Evolutionary conservation across 1,140 invertebrate genomes (phyloP).

Genomic region (Aphelinus certus): DNA sequence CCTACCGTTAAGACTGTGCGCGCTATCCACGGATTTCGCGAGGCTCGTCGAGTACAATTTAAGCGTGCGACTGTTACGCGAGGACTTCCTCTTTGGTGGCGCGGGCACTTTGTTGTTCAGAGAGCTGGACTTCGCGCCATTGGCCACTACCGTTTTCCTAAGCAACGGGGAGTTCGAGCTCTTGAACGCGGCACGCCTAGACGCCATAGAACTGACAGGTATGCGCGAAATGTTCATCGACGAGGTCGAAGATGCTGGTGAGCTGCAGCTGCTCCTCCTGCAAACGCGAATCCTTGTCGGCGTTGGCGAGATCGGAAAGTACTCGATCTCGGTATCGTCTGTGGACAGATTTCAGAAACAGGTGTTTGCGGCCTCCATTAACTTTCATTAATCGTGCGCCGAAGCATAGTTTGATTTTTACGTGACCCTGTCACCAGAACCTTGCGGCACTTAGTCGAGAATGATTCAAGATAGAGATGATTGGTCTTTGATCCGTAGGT

Average conservation of each 20-base stretch:
- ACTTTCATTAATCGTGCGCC: background rate
- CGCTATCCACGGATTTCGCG: conserved; percentile 43
- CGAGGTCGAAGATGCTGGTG: conserved; percentile 45
- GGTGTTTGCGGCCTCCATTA: conserved; percentile 4
- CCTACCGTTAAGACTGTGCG: conserved; percentile 41
- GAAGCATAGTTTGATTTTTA: background rate
- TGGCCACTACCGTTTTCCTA: background rate
- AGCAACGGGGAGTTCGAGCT: conserved; percentile 5
- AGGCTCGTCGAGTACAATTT: conserved; percentile 71
- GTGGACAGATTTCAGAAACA: conserved; percentile 63
- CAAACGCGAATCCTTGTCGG: conserved; percentile 82
- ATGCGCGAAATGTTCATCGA: conserved; percentile 48
- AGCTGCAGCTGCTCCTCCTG: conserved; percentile 66
- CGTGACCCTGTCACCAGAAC: conserved; percentile 28
- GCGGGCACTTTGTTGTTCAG: conserved; percentile 65
- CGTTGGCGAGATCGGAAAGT: conserved; percentile 82
- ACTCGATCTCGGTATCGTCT: conserved; percentile 79
- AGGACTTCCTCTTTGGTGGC: conserved; percentile 78
- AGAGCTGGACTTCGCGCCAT: conserved; percentile 29
- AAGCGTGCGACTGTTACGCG: conserved; percentile 76
- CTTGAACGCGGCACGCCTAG: conserved; percentile 20
- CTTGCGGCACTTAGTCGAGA: conserved; percentile 4
- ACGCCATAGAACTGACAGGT: conserved; percentile 38
- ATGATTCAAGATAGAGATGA: conserved; percentile 13
- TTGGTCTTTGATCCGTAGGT: conserved; percentile 14